Conservation (phyloP, 2,113 vertebrate genomes). For the Zosterops borbonicus region DNA sequence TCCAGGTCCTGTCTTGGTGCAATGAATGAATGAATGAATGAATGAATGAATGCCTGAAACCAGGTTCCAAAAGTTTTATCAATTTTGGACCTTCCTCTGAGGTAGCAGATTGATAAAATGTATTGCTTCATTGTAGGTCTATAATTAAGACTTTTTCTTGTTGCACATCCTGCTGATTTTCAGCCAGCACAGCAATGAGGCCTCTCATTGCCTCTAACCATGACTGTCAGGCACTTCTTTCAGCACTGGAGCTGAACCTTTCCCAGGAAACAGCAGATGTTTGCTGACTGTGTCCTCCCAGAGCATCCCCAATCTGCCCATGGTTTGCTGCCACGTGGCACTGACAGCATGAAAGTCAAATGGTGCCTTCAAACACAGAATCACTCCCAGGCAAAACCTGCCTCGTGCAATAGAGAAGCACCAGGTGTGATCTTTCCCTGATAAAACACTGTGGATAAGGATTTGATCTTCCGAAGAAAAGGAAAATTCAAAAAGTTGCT, state of each 20-base stretch:
- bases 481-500: background rate
- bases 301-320: background rate
- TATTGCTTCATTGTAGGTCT: background rate
- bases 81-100: background rate
- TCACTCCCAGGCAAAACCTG: background rate
- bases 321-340: background rate
- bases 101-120: background rate
- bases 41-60: background rate
- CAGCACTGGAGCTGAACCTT: background rate
- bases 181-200: background rate
- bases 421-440: background rate
- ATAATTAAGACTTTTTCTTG: background rate
- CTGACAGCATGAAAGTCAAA: background rate
- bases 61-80: background rate
- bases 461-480: constrained; percentile 18
- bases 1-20: background rate
- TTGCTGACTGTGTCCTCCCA: background rate
- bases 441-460: background rate
- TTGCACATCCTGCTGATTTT: background rate
- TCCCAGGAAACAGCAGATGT: background rate
- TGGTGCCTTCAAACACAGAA: background rate
- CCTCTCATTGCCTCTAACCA: background rate
- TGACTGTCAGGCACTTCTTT: background rate
- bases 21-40: background rate
- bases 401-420: rapidly evolving